Evolutionary conservation across 2,113 vertebrate genomes (phyloP), one percentile per base, ranked within the genome.

Genomic region (Emydura subglobosa): DNA sequence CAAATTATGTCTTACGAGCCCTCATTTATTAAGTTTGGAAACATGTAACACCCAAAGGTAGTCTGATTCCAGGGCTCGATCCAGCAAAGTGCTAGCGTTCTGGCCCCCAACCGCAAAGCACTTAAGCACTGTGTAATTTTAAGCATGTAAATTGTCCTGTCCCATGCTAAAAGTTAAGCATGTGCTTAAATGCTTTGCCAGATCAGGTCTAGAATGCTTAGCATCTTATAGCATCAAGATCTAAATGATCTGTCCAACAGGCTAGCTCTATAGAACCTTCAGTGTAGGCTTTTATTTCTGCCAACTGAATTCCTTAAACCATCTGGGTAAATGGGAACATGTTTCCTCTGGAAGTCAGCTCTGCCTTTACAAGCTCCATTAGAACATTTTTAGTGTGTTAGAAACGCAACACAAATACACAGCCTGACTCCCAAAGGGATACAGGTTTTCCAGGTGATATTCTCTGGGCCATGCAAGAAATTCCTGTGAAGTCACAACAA

Each of bases 51-150:
- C 53, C 80, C 29, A 86, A 80, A 83, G 3, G 2, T 51, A 51
- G 79, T 4, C 0, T 55, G 9, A 22, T 61, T 14, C 16, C 74
- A 89, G 21, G 3, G 10, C 10, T 83, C 29, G 25, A 0, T 51
- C 91, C 31, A 85, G 76, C 24, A 39, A 85, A 21, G 5, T 92
- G 24, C 25, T 89, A 79, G 3, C 49, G 3, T 6, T 72, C 39
- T 49, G 19, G 13, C 13, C 83, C 53, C 87, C 13, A 4, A 42
- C 21, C 78, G 76, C 6, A 80, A 82, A 51, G 4, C 2, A 85
- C 11, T 39, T 3, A 6, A 79, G 1, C 2, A 31, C 12, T 5
- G n/a, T 13, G 14, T 78, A 5, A 55, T 6, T 51, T 86, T 16
- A 78, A 82, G 21, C 12, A 19, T 2, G 0, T 34, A 3, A 14